Evolutionary conservation across 2,797 vertebrate species (phyloP).

Genomic region (Sebastes wilsoni): DNA sequence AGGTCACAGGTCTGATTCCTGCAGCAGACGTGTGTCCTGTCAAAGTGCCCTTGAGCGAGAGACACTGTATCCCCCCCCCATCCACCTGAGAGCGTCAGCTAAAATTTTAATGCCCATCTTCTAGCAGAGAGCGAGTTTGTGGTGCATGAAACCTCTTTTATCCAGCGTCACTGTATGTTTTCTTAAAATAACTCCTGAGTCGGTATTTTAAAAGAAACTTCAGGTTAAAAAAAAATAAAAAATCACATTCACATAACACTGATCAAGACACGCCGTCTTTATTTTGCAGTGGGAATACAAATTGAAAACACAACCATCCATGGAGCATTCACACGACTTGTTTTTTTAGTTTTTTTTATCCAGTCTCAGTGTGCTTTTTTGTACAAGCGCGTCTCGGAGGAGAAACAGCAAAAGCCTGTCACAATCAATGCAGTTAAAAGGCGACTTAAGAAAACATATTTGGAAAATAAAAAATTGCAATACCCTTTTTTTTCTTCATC

Average conservation of each 20-base stretch:
- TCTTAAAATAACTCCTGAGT: conserved; percentile 33
- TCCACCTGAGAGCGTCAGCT: background rate
- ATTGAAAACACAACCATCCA: conserved; percentile 70
- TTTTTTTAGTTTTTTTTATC: background rate
- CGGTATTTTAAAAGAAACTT: background rate
- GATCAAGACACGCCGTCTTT: conserved; percentile 73
- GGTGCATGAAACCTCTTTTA: conserved; percentile 31
- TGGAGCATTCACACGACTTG: conserved; percentile 73
- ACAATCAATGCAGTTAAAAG: conserved; percentile 74
- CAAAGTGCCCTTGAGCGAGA: background rate
- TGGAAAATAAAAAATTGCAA: conserved; percentile 43
- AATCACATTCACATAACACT: conserved; percentile 4
- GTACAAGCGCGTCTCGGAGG: conserved; percentile 68
- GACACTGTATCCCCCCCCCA: background rate
- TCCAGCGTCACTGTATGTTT: background rate
- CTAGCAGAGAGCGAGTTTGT: background rate
- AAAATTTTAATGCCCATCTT: conserved; percentile 51
- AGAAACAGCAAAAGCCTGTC: conserved; percentile 63
- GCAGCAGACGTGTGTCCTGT: background rate
- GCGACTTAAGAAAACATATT: conserved; percentile 60
- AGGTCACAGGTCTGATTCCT: conserved; percentile 1
- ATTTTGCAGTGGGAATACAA: conserved; percentile 79
- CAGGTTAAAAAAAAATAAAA: background rate
- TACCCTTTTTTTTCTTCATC: background rate
- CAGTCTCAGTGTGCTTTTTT: conserved; percentile 65